Percentiles rank a stretch among this genome's conserved stretches.
These are phyloP conservation scores for Drosophila subpulchrella DNA, from an alignment of 1,140 invertebrate species.

Conservation along the genomic window DNA sequence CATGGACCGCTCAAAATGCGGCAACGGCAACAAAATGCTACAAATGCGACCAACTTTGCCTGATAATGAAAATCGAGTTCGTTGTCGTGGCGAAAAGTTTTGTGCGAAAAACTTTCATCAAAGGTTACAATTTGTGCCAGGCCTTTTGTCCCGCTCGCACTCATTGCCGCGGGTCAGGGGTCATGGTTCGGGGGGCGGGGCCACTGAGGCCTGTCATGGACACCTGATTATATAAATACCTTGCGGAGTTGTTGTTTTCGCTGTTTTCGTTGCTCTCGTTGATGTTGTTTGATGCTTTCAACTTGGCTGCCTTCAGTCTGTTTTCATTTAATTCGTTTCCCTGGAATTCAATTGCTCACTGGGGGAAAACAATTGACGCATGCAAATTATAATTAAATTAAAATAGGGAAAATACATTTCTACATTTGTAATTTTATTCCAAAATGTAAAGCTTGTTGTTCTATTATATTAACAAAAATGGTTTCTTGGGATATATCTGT, in stretches of 20 bases:
- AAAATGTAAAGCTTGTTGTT: too few relatives aligned
- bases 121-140: slow-evolving; percentile 73
- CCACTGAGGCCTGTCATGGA: slow-evolving; percentile 54
- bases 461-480: too few relatives aligned
- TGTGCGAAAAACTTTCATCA: slow-evolving; percentile 78
- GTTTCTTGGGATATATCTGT: too few relatives aligned
- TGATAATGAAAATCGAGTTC: slow-evolving; percentile 79
- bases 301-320: slow-evolving; percentile 17
- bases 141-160: slow-evolving; percentile 32
- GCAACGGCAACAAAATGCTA: slow-evolving; percentile 63
- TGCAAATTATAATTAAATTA: neutral
- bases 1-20: slow-evolving; percentile 54
- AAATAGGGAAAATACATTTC: neutral
- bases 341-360: slow-evolving; percentile 25
- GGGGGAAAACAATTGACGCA: neutral
- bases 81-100: slow-evolving; percentile 65
- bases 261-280: slow-evolving; percentile 13
- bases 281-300: slow-evolving; percentile 35
- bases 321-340: slow-evolving; percentile 23
- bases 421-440: too few relatives aligned
- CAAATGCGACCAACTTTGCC: slow-evolving; percentile 67
- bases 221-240: slow-evolving; percentile 73
- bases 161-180: neutral
- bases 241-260: slow-evolving; percentile 33
- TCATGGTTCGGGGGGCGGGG: neutral